Conservation (phyloP, 1,140 invertebrate species). For the Temnothorax curvispinosus region DNA sequence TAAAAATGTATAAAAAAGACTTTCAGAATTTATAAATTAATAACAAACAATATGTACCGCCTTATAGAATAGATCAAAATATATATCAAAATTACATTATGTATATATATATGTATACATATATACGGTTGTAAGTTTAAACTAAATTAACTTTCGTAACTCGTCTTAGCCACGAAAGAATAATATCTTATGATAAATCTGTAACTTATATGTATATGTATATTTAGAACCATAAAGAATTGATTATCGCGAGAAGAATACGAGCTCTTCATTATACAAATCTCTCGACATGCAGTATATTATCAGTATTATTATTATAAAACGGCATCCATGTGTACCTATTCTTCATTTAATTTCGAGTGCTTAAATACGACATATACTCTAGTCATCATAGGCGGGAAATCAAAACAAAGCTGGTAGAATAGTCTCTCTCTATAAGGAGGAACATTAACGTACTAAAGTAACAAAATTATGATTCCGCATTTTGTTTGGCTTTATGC, state of each 20-base stretch:
- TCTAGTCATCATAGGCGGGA: slow-evolving; percentile 71
- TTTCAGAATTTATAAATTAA: slow-evolving; percentile 69
- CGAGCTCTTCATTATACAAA: slow-evolving; percentile 65
- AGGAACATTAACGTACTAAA: slow-evolving; percentile 84
- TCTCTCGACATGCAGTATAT: slow-evolving; percentile 69
- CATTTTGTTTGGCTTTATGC: slow-evolving; percentile 79
- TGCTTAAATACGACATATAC: slow-evolving; percentile 74
- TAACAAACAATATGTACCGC: slow-evolving; percentile 64
- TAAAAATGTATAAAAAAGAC: slow-evolving; percentile 69
- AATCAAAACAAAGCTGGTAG: slow-evolving; percentile 81
- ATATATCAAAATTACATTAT: slow-evolving; percentile 68
- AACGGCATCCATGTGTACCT: slow-evolving; percentile 61
- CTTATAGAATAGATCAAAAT: slow-evolving; percentile 67
- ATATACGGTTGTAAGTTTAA: slow-evolving; percentile 38
- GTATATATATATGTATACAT: slow-evolving; percentile 45
- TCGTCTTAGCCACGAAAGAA: slow-evolving; percentile 46
- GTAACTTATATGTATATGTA: slow-evolving; percentile 66
- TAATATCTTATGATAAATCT: slow-evolving; percentile 59
- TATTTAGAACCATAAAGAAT: slow-evolving; percentile 59
- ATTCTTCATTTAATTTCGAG: slow-evolving; percentile 69
- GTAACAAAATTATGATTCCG: slow-evolving; percentile 81
- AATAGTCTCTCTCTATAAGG: slow-evolving; percentile 76
- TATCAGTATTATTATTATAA: slow-evolving; percentile 67
- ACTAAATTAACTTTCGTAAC: slow-evolving; percentile 40
- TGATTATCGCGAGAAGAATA: slow-evolving; percentile 65